Evolutionary conservation across 2,113 vertebrate species (phyloP).

Genomic region (Physeter macrocephalus): DNA sequence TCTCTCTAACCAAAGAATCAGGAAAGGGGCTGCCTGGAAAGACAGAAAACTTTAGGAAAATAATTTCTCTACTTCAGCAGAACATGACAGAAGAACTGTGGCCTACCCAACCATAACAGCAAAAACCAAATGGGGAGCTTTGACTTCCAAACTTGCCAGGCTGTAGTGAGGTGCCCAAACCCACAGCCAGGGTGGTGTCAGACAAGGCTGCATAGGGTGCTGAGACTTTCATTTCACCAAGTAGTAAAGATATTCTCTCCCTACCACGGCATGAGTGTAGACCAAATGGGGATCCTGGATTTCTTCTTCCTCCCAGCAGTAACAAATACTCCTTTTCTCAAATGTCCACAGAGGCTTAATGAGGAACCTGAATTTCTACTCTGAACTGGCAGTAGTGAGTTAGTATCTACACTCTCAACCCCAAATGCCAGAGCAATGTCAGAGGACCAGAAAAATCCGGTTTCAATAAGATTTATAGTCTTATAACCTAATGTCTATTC

Average conservation of each 20-base stretch:
- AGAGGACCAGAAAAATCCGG: not conserved
- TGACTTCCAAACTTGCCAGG: not conserved
- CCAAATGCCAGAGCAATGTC: not conserved
- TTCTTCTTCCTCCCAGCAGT: not conserved
- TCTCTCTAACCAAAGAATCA: not conserved
- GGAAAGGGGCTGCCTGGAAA: not conserved
- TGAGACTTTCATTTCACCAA: not conserved
- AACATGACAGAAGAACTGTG: not conserved
- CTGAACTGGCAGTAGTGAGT: not conserved
- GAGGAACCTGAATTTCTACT: not conserved
- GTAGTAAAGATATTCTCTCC: not conserved
- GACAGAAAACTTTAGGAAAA: not conserved
- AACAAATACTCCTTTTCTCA: not conserved
- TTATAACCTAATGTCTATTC: not conserved
- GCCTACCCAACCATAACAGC: not conserved
- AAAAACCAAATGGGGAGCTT: not conserved
- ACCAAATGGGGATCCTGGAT: not conserved
- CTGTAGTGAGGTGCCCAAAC: not conserved
- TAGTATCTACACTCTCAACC: not conserved
- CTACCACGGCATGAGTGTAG: not conserved
- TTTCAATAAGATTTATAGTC: not conserved
- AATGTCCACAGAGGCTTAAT: not conserved
- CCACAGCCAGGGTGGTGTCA: not conserved
- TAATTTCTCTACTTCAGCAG: not conserved
- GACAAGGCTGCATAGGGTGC: not conserved